Evolutionary conservation across 2,888 invertebrate species (phyloP).

Genomic region (Himalopsyche kuldschensis): DNA sequence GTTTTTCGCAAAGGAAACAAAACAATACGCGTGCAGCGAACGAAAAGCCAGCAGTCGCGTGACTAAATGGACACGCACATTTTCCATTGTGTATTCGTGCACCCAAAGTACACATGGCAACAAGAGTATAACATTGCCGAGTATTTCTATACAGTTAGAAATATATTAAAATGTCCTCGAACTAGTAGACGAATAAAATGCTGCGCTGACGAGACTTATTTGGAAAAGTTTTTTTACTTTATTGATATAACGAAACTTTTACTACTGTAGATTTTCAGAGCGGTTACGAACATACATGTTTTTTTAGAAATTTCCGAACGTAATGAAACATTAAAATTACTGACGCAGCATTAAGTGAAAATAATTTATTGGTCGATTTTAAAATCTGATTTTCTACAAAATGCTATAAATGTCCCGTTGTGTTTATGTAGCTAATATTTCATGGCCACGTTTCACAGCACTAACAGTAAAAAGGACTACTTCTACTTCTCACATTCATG

Average conservation of each 20-base stretch:
- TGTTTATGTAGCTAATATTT: no score
- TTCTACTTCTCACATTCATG: no score
- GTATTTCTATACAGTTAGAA: neutral
- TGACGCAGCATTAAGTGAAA: no score
- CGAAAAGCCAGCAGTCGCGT: conserved; percentile 8
- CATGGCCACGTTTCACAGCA: no score
- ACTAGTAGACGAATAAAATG: neutral
- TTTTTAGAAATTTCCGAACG: neutral
- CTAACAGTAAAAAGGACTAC: no score
- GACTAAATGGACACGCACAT: conserved; percentile 17
- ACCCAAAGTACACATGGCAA: neutral
- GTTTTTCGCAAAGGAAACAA: neutral
- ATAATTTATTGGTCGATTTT: no score
- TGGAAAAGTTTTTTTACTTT: neutral
- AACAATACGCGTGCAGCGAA: neutral
- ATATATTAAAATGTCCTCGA: neutral
- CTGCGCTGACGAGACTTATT: neutral
- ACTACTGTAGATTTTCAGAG: neutral
- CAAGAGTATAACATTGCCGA: neutral
- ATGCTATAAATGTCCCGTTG: no score
- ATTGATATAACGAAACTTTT: neutral
- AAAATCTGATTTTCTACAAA: no score
- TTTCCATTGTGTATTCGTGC: neutral
- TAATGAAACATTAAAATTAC: no score
- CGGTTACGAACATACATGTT: neutral